Percentiles rank a stretch among this genome's conserved stretches.
phyloP scores from a whole-genome alignment of 2,113 vertebrate genomes.

The Sprattus sprattus region DNA sequence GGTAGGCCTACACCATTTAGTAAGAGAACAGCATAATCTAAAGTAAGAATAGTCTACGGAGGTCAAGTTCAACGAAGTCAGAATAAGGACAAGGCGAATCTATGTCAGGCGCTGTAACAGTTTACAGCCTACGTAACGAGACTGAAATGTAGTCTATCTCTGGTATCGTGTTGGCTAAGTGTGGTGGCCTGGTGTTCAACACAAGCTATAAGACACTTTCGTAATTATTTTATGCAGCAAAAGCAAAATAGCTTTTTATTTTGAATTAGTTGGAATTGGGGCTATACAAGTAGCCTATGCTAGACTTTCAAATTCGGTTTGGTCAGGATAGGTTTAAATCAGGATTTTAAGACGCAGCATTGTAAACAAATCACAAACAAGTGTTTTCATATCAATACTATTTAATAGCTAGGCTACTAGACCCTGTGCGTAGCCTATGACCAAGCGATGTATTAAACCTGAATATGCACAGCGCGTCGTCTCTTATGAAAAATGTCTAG shows the following conservation, averaged over 20 bases:
- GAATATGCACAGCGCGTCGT: not conserved
- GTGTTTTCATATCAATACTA: too few relatives aligned
- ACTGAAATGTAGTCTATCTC: not conserved
- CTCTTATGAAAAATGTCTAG: not conserved
- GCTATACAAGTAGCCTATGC: too few relatives aligned
- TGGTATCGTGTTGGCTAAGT: too few relatives aligned
- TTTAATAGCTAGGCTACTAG: not conserved
- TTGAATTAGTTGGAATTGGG: not conserved
- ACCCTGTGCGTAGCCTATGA: not conserved
- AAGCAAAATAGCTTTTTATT: not conserved
- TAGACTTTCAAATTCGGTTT: too few relatives aligned
- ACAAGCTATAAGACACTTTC: too few relatives aligned
- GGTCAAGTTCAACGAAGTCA: not conserved
- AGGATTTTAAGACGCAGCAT: too few relatives aligned
- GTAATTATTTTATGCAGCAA: too few relatives aligned
- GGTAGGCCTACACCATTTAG: not conserved
- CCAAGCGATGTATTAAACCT: not conserved
- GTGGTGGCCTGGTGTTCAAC: not conserved
- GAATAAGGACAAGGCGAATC: not conserved
- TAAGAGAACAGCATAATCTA: not conserved
- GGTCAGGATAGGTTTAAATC: too few relatives aligned
- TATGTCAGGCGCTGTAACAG: not conserved
- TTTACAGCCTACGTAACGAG: not conserved
- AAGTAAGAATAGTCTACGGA: not conserved
- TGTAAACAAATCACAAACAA: too few relatives aligned